Evolutionary conservation across 2,888 invertebrate genomes (phyloP), one percentile per base, ranked within the genome.

Genomic region (Cheilosia variabilis): DNA sequence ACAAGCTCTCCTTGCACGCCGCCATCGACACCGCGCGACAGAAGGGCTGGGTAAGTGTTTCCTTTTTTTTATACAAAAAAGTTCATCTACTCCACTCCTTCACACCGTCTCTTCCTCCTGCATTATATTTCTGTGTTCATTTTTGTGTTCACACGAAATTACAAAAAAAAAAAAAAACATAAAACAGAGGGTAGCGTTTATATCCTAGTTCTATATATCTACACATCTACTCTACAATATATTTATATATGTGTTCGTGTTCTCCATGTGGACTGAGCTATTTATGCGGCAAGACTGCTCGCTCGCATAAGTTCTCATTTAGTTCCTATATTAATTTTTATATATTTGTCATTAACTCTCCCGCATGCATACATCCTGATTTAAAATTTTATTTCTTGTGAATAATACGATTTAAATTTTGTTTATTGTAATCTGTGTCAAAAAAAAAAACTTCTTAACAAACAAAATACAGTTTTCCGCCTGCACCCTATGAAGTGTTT

Each of bases 401-500:
- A 81, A 81, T 86, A 86, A 81, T 76, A 77, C 37, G 24, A 81
- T 81, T 80, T 72, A 77, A 68, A 57, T 77, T 86, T 81, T 86
- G 62, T 86, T 80, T 76, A 80, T 76, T 86, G 76, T 72, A 76
- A 78, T 78, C 71, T 79, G 79, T 79, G 68, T 84, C 75, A 31
- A 75, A 43, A 68, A 77, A 53, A 73, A 69, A 45, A 65, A 68
- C n/a, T 53, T 47, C 62, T 43, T 57, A 62, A 50, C 45, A 24
- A 66, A 58, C 66, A 62, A 58, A 53, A 58, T 78, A 89, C 90
- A 92, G 92, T 90, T 91, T 90, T 89, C 91, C 90, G 90, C 90
- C 91, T 91, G 91, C 92, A 91, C 91, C 92, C 90, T 92, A 92
- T 91, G 92, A 92, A 92, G 92, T 91, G 90, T 92, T 92, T 92